Percentiles rank a stretch among this genome's conserved stretches.
Evolutionary conservation across 2,797 vertebrate species (phyloP).

Genomic region (Meriones psammophilus): DNA sequence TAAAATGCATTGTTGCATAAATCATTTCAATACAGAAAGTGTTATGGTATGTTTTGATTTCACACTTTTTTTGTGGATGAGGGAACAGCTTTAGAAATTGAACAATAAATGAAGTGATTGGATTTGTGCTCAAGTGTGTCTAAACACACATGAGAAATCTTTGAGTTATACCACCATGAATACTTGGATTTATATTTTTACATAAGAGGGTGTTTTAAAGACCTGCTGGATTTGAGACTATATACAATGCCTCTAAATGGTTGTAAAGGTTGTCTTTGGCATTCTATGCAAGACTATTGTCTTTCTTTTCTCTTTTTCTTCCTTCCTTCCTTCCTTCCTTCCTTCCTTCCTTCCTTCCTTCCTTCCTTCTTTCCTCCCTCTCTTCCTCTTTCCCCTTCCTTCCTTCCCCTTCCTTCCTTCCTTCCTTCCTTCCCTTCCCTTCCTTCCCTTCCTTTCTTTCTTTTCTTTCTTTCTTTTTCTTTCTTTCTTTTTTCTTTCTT

Average conservation of each 20-base stretch:
- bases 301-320: accelerated
- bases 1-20: background rate
- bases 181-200: constrained; percentile 2
- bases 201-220: background rate
- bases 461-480: too few species aligned
- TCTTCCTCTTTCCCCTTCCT: accelerated
- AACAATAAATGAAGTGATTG: constrained; percentile 18
- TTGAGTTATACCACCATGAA: background rate
- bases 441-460: accelerated
- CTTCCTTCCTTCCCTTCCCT: background rate
- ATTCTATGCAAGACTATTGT: background rate
- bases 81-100: constrained; percentile 1
- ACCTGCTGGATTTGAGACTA: background rate
- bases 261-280: background rate
- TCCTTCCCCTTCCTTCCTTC: background rate
- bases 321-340: accelerated
- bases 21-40: background rate
- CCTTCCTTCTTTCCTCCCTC: background rate
- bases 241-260: background rate
- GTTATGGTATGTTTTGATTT: background rate
- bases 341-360: too few species aligned
- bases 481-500: too few species aligned
- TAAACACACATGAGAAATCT: background rate
- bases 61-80: background rate
- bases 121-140: background rate